Conservation (phyloP, 2,113 vertebrate genomes). For the Cyanocitta stelleri region DNA sequence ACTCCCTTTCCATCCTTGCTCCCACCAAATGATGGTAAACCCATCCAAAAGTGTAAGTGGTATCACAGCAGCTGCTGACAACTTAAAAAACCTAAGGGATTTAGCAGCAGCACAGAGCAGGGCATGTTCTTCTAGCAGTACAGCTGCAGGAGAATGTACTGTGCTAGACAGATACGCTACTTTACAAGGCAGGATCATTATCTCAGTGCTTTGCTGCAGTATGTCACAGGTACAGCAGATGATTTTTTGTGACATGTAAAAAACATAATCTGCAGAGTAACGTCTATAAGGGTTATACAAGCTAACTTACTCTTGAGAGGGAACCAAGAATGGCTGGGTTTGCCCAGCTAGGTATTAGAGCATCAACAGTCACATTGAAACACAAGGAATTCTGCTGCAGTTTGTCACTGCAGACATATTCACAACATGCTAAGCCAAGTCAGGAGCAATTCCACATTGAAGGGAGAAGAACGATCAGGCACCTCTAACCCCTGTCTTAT, state of each 20-base stretch:
- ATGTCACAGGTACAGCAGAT: not conserved
- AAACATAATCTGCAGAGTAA: not conserved
- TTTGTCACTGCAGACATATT: not conserved
- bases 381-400: not conserved
- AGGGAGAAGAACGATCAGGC: not conserved
- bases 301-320: not conserved
- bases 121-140: not conserved
- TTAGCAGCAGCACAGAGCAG: not conserved
- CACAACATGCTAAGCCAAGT: not conserved
- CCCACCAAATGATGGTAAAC: not conserved
- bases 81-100: not conserved
- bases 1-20: not conserved
- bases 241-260: not conserved
- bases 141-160: not conserved
- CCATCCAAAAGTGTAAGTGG: not conserved
- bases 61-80: not conserved
- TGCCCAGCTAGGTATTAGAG: not conserved
- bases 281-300: not conserved
- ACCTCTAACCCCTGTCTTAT: not conserved
- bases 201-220: not conserved
- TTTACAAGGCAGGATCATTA: not conserved
- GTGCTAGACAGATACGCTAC: not conserved
- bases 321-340: not conserved
- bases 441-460: not conserved
- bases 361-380: not conserved